These are phyloP conservation scores for Dasyurus viverrinus DNA, from an alignment of 2,113 vertebrate genomes.

Conservation along the genomic window DNA sequence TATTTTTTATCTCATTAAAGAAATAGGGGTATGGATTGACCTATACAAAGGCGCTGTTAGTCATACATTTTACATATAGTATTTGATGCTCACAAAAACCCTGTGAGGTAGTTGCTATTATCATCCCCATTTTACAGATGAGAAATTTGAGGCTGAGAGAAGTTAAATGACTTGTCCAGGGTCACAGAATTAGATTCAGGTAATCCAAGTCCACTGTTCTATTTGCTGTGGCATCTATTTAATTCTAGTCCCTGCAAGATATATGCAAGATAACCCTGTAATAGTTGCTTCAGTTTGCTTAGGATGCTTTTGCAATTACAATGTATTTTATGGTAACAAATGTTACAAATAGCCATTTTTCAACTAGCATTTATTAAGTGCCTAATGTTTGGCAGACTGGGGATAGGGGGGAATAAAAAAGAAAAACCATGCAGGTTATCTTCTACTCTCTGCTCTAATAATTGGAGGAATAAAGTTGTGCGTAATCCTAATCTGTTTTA, in stretches of 20 bases:
- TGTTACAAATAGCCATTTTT: neutral
- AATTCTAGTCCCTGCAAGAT: neutral
- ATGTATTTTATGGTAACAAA: neutral
- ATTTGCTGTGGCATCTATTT: neutral
- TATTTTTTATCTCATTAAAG: neutral
- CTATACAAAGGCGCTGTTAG: neutral
- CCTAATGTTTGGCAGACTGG: neutral
- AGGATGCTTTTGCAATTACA: neutral
- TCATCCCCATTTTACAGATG: neutral
- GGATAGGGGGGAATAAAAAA: neutral
- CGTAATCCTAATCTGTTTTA: conserved; percentile 43
- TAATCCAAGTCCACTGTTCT: neutral
- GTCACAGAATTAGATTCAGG: neutral
- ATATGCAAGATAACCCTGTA: neutral
- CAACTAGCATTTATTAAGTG: neutral
- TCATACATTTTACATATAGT: neutral
- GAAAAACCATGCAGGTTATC: neutral
- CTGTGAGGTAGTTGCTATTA: neutral
- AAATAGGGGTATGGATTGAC: neutral
- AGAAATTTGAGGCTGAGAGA: neutral
- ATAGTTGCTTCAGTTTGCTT: neutral
- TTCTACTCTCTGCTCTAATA: neutral
- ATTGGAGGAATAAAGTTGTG: neutral
- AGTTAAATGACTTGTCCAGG: neutral
- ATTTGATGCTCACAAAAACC: neutral